Evolutionary conservation across 2,113 vertebrate genomes (phyloP), one percentile per base, ranked within the genome.

Genomic region (Hippocampus zosterae): DNA sequence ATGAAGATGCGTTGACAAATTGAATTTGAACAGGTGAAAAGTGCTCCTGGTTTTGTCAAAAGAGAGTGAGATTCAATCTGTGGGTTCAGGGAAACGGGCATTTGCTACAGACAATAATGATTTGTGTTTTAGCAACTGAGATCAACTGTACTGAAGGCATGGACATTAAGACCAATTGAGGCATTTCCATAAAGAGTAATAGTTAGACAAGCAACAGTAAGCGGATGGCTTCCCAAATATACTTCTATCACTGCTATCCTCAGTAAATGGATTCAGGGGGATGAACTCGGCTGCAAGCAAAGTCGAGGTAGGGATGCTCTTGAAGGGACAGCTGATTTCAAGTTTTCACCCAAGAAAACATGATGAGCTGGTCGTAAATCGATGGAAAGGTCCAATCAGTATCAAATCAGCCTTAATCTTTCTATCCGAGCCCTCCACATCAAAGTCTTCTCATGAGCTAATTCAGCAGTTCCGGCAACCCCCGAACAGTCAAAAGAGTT

Each of bases 371-470:
- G 40, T 78, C 61, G 75, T 72, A 72, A 73, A 75, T 57, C 55
- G 65, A 56, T 11, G 37, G 25, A 46, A 71, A 21, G 53, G 53
- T 76, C 82, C 59, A 82, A 48, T 80, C 76, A 75, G 46, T 66
- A 71, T 13, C 29, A 42, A 63, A 73, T 76, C 67, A 67, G 66
- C 65, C 52, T 77, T 56, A 71, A 41, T 71, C 64, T 52, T 74
- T 46, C 42, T 61, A 75, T 68, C 55, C 33, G 66, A 63, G 56
- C 23, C 1, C 16, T 21, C 41, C 71, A 71, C 72, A 78, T 79
- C 67, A 83, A 76, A 82, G 71, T 71, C 29, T 76, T 69, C 72
- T 78, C 61, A 65, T 23, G 19, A 73, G 81, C 69, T 75, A 65
- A 77, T 81, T 70, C 12, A 53, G 27, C 53, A 23, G 25, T 61